phyloP scores from a whole-genome alignment of 2,113 vertebrate species.

The Gracilinanus agilis region DNA sequence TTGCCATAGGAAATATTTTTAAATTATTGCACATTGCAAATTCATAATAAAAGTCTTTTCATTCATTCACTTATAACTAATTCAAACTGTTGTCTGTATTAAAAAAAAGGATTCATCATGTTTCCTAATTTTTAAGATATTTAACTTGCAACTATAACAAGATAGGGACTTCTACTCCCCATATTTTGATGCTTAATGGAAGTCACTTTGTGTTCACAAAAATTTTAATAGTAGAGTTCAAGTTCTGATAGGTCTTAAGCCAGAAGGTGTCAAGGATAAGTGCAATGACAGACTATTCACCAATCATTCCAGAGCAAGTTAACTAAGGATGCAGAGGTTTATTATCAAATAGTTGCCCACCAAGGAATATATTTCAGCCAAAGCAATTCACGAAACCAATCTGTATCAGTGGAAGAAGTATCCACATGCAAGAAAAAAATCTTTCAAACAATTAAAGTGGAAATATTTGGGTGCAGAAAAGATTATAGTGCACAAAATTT shows the following conservation, averaged over 20 bases:
- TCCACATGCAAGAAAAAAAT: background rate
- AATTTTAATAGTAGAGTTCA: background rate
- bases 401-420: background rate
- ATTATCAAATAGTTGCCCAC: background rate
- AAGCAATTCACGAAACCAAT: background rate
- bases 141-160: background rate
- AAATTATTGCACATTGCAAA: background rate
- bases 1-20: background rate
- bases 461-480: background rate
- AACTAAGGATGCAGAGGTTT: too few relatives aligned
- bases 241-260: background rate
- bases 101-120: background rate
- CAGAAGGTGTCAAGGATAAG: background rate
- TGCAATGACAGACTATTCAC: background rate
- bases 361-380: background rate
- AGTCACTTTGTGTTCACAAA: background rate
- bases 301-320: too few relatives aligned
- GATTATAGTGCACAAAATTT: too few relatives aligned
- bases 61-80: background rate
- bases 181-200: background rate
- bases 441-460: background rate
- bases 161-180: background rate
- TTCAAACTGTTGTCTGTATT: too few relatives aligned
- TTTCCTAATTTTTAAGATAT: background rate
- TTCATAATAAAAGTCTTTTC: background rate